A percentile compares a stretch with the other conserved stretches of the same genome.
These are phyloP conservation scores for Pyrrhosoma nymphula DNA, from an alignment of 2,888 invertebrate genomes.

Conservation along the genomic window DNA sequence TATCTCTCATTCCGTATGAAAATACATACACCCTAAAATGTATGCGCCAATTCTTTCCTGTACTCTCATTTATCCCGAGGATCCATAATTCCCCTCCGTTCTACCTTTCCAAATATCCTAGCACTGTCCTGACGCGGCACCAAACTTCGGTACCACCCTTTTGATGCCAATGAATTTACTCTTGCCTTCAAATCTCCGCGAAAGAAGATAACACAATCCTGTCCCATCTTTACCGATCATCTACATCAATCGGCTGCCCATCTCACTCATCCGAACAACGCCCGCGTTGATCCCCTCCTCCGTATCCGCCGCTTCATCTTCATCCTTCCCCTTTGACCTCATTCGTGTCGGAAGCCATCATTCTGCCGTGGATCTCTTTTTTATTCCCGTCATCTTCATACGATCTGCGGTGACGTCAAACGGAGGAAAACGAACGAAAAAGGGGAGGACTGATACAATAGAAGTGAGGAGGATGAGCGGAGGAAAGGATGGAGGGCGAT, in stretches of 20 bases:
- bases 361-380: neutral
- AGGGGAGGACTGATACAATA: neutral
- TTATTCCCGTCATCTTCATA: conserved; percentile 4
- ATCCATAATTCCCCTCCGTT: no score
- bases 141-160: neutral
- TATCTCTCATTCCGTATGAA: no score
- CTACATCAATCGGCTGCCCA: neutral
- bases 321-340: conserved; percentile 46
- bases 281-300: neutral
- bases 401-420: conserved; percentile 48
- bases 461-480: neutral
- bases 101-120: no score
- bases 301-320: neutral
- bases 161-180: neutral
- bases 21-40: no score
- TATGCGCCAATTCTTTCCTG: no score
- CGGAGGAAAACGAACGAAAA: neutral
- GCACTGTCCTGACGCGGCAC: no score
- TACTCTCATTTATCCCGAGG: no score
- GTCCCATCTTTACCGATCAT: neutral
- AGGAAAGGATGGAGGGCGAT: neutral
- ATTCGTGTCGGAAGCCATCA: conserved; percentile 45
- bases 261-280: no score
- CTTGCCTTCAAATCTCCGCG: neutral
- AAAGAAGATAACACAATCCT: no score